Evolutionary conservation across 35 echinoderm and acorn worm genomes (phyloP).

Genomic region (Heliocidaris tuberculata): DNA sequence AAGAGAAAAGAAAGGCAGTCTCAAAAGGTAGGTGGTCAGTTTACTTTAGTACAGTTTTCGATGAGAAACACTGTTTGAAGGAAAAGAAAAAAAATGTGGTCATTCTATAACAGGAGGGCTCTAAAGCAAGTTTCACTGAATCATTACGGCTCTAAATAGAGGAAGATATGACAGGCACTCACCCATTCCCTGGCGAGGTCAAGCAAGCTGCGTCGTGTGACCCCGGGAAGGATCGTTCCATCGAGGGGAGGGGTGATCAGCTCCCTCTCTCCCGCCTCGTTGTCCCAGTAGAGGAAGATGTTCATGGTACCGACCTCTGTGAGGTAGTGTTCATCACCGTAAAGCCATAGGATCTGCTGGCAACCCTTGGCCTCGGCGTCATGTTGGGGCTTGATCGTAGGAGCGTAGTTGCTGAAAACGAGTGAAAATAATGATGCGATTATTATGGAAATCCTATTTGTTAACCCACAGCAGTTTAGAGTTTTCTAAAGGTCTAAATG

Average conservation of each 20-base stretch:
- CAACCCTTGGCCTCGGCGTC: slow-evolving; percentile 75
- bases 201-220: slow-evolving; percentile 86
- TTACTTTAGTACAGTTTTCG: too few relatives aligned
- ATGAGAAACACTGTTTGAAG: too few relatives aligned
- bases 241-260: slow-evolving; percentile 85
- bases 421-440: neutral
- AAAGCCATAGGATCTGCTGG: slow-evolving; percentile 95
- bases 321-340: slow-evolving; percentile 84
- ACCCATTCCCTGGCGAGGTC: slow-evolving; percentile 84
- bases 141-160: too few relatives aligned
- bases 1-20: too few relatives aligned
- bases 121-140: too few relatives aligned
- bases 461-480: too few relatives aligned
- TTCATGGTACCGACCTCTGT: slow-evolving; percentile 99
- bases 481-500: too few relatives aligned
- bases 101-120: too few relatives aligned
- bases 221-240: slow-evolving; percentile 89
- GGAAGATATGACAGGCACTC: neutral
- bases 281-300: slow-evolving; percentile 90
- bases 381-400: slow-evolving; percentile 83
- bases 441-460: neutral
- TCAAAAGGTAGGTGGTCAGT: too few relatives aligned
- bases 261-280: slow-evolving; percentile 86
- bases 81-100: too few relatives aligned
- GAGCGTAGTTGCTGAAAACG: slow-evolving; percentile 79